Evolutionary conservation across 2,113 vertebrate genomes (phyloP).

Genomic region (Eudyptes chrysolophus): DNA sequence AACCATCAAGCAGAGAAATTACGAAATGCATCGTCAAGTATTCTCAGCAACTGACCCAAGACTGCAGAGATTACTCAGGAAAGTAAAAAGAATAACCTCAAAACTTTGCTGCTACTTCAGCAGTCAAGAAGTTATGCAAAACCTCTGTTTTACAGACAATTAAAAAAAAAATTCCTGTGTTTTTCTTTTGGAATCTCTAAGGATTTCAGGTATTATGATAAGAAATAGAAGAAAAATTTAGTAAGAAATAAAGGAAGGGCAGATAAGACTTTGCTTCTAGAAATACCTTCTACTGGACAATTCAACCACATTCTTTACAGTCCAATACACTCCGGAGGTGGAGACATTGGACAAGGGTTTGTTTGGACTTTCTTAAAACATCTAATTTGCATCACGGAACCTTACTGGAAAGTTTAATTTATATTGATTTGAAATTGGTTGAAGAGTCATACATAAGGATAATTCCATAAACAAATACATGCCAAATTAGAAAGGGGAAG

Average conservation of each 20-base stretch:
- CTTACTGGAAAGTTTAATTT: neutral
- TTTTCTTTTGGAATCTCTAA: neutral
- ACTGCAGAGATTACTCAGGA: neutral
- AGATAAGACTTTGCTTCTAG: neutral
- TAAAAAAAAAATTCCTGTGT: neutral
- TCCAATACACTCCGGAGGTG: neutral
- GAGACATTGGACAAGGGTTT: neutral
- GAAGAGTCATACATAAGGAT: neutral
- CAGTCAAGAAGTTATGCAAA: neutral
- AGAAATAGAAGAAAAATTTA: neutral
- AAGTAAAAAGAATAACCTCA: neutral
- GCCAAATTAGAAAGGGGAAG: neutral
- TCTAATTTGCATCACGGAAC: neutral
- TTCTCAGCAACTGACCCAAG: constrained; percentile 1
- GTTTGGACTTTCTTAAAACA: neutral
- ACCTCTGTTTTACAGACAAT: neutral
- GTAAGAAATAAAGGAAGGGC: neutral
- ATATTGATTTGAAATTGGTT: neutral
- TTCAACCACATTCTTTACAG: neutral
- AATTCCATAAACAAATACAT: neutral
- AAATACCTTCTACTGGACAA: neutral
- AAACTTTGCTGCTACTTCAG: neutral
- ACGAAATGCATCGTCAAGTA: neutral
- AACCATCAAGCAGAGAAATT: neutral
- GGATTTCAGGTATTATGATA: neutral